phyloP scores from a whole-genome alignment of 2,888 invertebrate genomes.

The Parnassius smintheus region DNA sequence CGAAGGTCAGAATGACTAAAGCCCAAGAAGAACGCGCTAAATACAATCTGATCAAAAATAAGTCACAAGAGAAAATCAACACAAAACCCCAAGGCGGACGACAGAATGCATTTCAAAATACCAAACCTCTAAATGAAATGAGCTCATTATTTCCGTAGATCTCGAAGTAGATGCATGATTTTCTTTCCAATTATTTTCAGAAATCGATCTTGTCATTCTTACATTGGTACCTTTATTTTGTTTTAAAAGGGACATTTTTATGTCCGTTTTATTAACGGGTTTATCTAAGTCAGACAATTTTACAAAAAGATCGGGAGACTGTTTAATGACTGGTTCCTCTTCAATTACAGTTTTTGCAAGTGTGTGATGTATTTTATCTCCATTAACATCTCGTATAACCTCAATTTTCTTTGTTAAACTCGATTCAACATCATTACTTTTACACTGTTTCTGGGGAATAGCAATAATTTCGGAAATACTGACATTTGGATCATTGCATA shows the following conservation, averaged over 20 bases:
- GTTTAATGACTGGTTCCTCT: constrained; percentile 42
- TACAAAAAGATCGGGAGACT: constrained; percentile 79
- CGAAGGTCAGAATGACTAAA: constrained; percentile 63
- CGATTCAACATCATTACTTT: constrained; percentile 24
- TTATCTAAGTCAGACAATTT: constrained; percentile 90
- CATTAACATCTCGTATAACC: constrained; percentile 10
- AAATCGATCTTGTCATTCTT: constrained; percentile 85
- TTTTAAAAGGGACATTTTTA: constrained; percentile 35
- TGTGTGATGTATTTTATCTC: constrained; percentile 23
- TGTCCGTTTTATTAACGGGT: constrained; percentile 64
- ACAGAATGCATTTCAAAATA: constrained; percentile 51
- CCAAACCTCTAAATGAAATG: constrained; percentile 81
- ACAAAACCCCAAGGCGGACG: constrained; percentile 31
- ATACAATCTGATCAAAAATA: constrained; percentile 56
- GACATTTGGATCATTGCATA: constrained; percentile 65
- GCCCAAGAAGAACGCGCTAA: constrained; percentile 69
- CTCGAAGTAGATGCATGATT: constrained; percentile 76
- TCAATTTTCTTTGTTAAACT: constrained; percentile 19
- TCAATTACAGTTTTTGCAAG: constrained; percentile 33
- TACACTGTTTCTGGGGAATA: constrained; percentile 37
- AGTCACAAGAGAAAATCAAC: constrained; percentile 44
- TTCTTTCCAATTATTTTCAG: constrained; percentile 85
- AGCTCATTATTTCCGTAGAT: constrained; percentile 82
- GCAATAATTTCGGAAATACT: constrained; percentile 64
- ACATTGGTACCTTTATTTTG: constrained; percentile 51